Evolutionary conservation across 2,113 vertebrate genomes (phyloP).

Genomic region (Hucho hucho): DNA sequence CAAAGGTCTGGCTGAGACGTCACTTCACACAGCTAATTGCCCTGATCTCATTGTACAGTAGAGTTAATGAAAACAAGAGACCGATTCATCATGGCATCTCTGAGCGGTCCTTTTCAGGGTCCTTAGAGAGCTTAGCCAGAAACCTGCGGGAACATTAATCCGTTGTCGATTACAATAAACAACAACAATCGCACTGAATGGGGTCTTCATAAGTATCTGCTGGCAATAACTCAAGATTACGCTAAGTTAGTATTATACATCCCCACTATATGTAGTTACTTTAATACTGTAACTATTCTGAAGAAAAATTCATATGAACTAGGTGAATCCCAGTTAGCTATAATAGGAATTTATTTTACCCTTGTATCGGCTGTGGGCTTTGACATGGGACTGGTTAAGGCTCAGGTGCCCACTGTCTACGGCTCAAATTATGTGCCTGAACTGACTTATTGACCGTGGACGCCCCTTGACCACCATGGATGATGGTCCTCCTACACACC

Average conservation of each 20-base stretch:
- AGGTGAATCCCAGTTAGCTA: neutral
- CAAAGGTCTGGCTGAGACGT: neutral
- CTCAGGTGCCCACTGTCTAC: conserved; percentile 26
- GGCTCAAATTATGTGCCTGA: conserved; percentile 6
- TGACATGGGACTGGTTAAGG: conserved; percentile 38
- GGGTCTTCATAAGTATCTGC: neutral
- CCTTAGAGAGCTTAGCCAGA: neutral
- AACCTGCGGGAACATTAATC: too few relatives aligned
- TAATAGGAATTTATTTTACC: neutral
- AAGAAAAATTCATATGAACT: neutral
- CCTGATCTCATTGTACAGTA: too few relatives aligned
- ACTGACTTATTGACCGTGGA: too few relatives aligned
- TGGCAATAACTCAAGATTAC: neutral
- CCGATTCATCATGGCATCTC: neutral
- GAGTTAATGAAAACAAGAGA: conserved; percentile 1
- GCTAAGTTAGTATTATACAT: neutral
- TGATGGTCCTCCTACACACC: neutral
- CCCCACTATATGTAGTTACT: neutral
- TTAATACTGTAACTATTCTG: neutral
- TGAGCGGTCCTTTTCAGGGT: neutral
- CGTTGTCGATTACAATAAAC: too few relatives aligned
- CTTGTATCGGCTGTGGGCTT: conserved; percentile 14
- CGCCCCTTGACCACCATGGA: neutral
- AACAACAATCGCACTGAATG: neutral
- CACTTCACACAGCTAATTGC: neutral